Percentiles rank a stretch among this genome's conserved stretches.
Conservation (phyloP, 92 coral and sea anemone genomes). For the Parazoanthus swiftii region DNA sequence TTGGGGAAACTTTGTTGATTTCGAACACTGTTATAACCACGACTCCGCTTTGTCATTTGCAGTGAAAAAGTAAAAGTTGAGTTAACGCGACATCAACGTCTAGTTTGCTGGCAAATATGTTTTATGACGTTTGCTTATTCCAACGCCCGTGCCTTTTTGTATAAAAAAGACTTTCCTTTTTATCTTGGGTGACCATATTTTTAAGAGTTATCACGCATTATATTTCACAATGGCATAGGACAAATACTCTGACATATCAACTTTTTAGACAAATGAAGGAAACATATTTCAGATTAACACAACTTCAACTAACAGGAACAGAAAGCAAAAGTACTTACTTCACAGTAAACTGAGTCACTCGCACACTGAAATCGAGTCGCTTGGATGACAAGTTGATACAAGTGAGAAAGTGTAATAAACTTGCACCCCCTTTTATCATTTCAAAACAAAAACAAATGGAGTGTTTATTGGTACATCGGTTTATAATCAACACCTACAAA, state of each 20-base stretch:
- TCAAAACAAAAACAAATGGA: conserved; percentile 1
- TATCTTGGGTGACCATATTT: neutral
- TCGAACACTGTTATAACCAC: neutral
- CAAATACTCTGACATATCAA: neutral
- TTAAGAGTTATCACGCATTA: neutral
- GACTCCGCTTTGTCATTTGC: too few relatives aligned
- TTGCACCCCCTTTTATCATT: conserved; percentile 2
- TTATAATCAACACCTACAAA: neutral
- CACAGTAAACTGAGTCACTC: neutral
- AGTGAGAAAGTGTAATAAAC: neutral
- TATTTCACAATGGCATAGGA: too few relatives aligned
- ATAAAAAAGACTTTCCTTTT: too few relatives aligned
- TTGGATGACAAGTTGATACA: neutral
- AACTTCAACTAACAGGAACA: neutral
- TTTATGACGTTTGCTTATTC: neutral
- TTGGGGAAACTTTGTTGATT: neutral
- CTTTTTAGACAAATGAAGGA: too few relatives aligned
- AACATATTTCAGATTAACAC: neutral
- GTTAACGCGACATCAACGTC: too few relatives aligned
- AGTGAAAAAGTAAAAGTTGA: neutral
- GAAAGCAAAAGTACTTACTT: neutral
- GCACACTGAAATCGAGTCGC: neutral
- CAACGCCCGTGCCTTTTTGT: neutral
- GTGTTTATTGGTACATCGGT: neutral
- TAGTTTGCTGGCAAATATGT: neutral